These are phyloP conservation scores for Butorides virescens DNA, from an alignment of 2,113 vertebrate species.

Conservation along the genomic window DNA sequence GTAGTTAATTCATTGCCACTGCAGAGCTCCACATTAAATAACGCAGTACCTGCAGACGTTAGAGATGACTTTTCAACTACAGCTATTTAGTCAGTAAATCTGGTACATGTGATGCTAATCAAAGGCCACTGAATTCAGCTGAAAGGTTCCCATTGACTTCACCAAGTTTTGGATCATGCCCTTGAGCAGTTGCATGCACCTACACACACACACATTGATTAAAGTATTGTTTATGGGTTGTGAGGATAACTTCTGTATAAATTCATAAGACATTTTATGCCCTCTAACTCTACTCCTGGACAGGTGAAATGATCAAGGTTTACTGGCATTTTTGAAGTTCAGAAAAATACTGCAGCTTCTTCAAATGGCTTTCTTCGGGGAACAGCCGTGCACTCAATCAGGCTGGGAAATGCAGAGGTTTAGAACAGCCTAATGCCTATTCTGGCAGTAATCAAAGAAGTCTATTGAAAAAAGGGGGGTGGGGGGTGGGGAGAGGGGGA, in stretches of 20 bases:
- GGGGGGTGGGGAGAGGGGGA: accelerated
- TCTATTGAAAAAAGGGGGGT: background rate
- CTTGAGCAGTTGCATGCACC: background rate
- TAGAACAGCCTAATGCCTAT: slow-evolving; percentile 24
- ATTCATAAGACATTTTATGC: background rate
- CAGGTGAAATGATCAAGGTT: slow-evolving; percentile 36
- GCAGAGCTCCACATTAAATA: background rate
- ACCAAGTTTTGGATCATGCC: background rate
- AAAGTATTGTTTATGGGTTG: background rate
- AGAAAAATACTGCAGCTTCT: background rate
- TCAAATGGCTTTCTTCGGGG: background rate
- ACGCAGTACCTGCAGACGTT: background rate
- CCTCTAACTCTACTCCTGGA: background rate
- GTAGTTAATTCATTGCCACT: background rate
- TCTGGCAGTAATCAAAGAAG: slow-evolving; percentile 39
- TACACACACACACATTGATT: background rate
- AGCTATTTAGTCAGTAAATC: slow-evolving; percentile 5
- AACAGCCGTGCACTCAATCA: background rate
- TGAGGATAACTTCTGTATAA: background rate
- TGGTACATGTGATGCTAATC: background rate
- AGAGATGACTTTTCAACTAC: background rate
- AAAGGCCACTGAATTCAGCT: background rate
- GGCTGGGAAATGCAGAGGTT: slow-evolving; percentile 16
- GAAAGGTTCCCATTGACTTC: background rate
- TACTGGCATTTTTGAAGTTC: slow-evolving; percentile 5